Base-by-base conservation (phyloP, 1,140 invertebrate species). In the Microplitis mediator region DNA sequence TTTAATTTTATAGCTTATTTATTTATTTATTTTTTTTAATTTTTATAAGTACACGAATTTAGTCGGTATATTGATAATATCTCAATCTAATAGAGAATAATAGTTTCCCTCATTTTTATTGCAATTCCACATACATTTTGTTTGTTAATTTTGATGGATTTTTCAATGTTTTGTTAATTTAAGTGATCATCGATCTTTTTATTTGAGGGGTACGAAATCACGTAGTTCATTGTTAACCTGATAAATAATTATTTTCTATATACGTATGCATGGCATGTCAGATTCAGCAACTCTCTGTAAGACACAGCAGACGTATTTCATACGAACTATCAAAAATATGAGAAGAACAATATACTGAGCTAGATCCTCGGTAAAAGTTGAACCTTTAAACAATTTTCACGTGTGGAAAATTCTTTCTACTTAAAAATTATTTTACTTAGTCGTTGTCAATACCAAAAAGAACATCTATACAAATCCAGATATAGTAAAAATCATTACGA, bases 391-490 rank as follows among this genome's bases (percentile, higher is more conserved):
- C 16, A 63, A 63, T 16, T 56, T 32, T 32, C 64, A 45, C n/a
- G n/a, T n/a, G n/a, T n/a, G n/a, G n/a, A n/a, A n/a, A n/a, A n/a
- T n/a, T n/a, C n/a, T n/a, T n/a, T n/a, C 60, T 9, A 4, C 23
- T 14, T 60, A n/a, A 45, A 6, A 45, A 58, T n/a, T n/a, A n/a
- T n/a, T n/a, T n/a, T n/a, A 80, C 81, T 81, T 79, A 92, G 89
- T 89, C 89, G 78, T 97, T 94, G 64, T 95, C 90, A 0, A 96
- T 90, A 0, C 95, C 95, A 45, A 96, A 86, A 70, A 94, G 83
- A 79, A 93, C 91, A 2, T 94, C 94, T 11, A 96, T 88, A 4
- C 92, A 90, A 56, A 91, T 89, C 95, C 95, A 97, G 72, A 95
- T 89, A 80, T 97, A 93, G 23, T 92, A 85, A 69, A 93, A 93